phyloP scores from a whole-genome alignment of 53 echinoderm and acorn worm species.

The Henricia sp. region DNA sequence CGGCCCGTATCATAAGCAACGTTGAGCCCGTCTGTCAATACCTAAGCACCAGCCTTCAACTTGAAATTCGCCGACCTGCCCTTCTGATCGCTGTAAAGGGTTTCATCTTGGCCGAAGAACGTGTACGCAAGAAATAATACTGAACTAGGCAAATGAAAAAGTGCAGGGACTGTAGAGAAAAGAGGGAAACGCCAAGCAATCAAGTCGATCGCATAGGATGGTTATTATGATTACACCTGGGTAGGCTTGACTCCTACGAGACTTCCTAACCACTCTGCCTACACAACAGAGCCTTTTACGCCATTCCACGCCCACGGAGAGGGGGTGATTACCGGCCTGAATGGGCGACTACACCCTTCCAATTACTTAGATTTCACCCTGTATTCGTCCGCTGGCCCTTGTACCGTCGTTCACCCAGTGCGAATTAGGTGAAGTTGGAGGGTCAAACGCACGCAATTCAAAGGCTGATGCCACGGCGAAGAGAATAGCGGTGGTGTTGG shows the following conservation, averaged over 20 bases:
- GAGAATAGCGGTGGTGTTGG: conserved; percentile 55
- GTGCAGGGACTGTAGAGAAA: neutral
- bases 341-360: conserved; percentile 60
- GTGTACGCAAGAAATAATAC: conserved; percentile 1
- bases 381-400: conserved; percentile 60
- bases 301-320: conserved; percentile 56
- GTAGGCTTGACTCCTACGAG: conserved; percentile 37
- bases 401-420: conserved; percentile 46
- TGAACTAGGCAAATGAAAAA: neutral
- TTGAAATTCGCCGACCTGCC: conserved; percentile 18
- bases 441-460: conserved; percentile 36
- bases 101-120: conserved; percentile 31
- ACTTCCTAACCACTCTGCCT: conserved; percentile 35
- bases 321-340: conserved; percentile 50
- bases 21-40: conserved; percentile 46
- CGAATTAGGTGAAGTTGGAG: conserved; percentile 57
- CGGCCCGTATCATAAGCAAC: conserved; percentile 24
- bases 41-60: conserved; percentile 27
- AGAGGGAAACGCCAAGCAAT: conserved; percentile 9
- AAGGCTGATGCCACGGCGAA: conserved; percentile 15
- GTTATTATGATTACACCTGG: conserved; percentile 57
- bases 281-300: conserved; percentile 54
- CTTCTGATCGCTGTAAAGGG: conserved; percentile 34
- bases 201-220: conserved; percentile 21
- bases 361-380: conserved; percentile 61